These are phyloP conservation scores for Cylloceria caligata DNA, from an alignment of 2,888 invertebrate genomes.

Conservation along the genomic window DNA sequence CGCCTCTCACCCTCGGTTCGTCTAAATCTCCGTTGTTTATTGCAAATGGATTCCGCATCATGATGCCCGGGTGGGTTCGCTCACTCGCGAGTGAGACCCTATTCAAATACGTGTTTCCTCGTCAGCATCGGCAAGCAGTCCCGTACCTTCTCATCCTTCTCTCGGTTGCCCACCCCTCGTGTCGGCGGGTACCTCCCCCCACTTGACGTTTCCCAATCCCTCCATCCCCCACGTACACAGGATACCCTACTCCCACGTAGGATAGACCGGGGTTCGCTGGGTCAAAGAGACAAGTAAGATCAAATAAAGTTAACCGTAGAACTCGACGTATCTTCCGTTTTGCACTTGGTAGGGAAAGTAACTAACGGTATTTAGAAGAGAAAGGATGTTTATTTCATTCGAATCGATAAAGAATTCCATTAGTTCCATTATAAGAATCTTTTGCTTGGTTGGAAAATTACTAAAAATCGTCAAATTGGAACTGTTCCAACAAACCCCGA, in stretches of 20 bases:
- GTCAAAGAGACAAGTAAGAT: background rate
- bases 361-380: background rate
- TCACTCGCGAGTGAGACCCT: conserved; percentile 70
- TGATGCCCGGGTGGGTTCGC: conserved; percentile 79
- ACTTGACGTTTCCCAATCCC: conserved; percentile 22
- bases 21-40: conserved; percentile 84
- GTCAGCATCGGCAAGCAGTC: conserved; percentile 70
- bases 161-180: conserved; percentile 48
- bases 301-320: conserved; percentile 19
- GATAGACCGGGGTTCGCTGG: conserved; percentile 6
- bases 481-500: background rate
- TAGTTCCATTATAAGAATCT: too few species aligned
- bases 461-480: background rate
- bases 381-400: background rate
- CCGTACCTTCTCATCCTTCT: conserved; percentile 54
- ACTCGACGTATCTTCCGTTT: background rate
- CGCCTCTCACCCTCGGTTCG: conserved; percentile 64
- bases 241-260: conserved; percentile 17
- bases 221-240: conserved; percentile 18
- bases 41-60: conserved; percentile 84
- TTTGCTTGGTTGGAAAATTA: too few species aligned
- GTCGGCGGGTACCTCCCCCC: conserved; percentile 29
- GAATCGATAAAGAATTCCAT: background rate
- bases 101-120: conserved; percentile 81
- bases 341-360: background rate